These are phyloP conservation scores for Machaerirhynchus nigripectus DNA, from an alignment of 2,113 vertebrate species.

Conservation along the genomic window DNA sequence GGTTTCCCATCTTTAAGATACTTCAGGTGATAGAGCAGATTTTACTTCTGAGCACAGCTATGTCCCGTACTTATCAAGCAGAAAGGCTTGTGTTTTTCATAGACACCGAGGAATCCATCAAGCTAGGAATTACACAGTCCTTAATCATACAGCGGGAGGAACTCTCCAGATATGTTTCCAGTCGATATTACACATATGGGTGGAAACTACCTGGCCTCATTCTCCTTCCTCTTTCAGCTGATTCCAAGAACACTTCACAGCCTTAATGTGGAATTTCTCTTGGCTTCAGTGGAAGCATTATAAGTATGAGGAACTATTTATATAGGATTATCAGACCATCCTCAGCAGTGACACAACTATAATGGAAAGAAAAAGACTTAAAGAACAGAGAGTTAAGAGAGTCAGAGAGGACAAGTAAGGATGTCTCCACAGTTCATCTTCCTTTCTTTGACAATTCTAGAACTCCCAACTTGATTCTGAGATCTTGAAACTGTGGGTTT, in stretches of 20 bases:
- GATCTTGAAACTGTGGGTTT: rapidly evolving
- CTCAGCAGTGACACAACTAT: background rate
- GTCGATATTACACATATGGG: background rate
- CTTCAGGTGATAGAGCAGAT: background rate
- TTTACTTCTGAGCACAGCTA: background rate
- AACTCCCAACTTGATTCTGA: background rate
- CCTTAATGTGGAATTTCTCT: background rate
- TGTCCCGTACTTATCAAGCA: background rate
- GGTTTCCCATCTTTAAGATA: background rate
- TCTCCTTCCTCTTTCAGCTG: background rate
- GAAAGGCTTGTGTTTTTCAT: background rate
- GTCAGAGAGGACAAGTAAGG: background rate
- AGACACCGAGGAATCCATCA: background rate
- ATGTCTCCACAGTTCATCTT: background rate
- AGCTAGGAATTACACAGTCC: background rate
- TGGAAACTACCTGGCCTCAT: background rate
- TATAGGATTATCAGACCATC: background rate
- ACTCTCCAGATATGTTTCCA: background rate
- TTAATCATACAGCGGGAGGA: background rate
- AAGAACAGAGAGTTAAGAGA: background rate
- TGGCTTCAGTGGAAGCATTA: background rate
- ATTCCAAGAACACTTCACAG: background rate
- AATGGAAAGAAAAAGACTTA: background rate
- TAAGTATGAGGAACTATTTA: background rate
- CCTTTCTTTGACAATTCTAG: background rate